These are phyloP conservation scores for Flexamia atlantica DNA, from an alignment of 2,888 invertebrate species.

Conservation along the genomic window DNA sequence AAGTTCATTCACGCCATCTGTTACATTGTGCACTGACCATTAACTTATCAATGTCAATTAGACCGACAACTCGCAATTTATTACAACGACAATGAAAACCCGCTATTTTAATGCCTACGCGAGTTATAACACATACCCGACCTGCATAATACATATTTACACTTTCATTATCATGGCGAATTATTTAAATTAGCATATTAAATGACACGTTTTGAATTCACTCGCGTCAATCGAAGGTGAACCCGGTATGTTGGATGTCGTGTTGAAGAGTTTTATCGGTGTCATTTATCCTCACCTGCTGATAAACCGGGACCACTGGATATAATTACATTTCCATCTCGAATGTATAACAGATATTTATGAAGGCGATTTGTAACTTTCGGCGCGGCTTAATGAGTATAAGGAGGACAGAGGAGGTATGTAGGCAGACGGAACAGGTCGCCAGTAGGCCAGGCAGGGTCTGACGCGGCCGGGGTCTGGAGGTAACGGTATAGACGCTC, in stretches of 20 bases:
- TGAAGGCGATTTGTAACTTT: constrained; percentile 31
- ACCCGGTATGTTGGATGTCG: background rate
- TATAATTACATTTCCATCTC: background rate
- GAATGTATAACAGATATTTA: constrained; percentile 29
- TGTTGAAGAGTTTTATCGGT: constrained; percentile 5
- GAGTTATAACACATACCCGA: background rate
- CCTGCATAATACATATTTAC: constrained; percentile 3
- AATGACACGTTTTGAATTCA: constrained; percentile 31
- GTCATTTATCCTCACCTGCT: constrained; percentile 18
- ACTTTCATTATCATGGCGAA: constrained; percentile 29
- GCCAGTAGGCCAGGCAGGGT: background rate
- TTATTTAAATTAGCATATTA: constrained; percentile 46
- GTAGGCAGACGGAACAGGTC: constrained; percentile 27
- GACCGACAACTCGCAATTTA: background rate
- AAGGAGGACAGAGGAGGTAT: constrained; percentile 30
- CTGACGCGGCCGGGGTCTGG: background rate
- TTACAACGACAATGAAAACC: background rate
- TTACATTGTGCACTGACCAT: background rate
- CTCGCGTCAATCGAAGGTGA: constrained; percentile 27
- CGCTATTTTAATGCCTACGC: background rate
- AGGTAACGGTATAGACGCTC: constrained; percentile 2
- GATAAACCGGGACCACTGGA: background rate
- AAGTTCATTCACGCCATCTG: no score
- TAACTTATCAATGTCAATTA: background rate
- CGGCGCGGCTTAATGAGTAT: background rate